Evolutionary conservation across 2,888 invertebrate species (phyloP), one percentile per base, ranked within the genome.

Genomic region (Acanthosepion lycidas): DNA sequence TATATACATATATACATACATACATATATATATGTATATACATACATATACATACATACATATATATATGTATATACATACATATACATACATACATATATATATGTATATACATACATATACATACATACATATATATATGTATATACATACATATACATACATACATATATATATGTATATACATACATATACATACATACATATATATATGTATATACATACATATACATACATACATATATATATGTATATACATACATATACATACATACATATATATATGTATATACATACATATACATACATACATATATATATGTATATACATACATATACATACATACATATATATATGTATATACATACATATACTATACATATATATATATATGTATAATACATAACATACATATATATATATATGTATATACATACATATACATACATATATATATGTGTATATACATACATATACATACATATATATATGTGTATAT

Each of bases 1-100:
- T 5, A 6, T 4, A 33, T 6, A 91, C 4, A 48, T 91, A 48
- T 91, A 33, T 33, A 48, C 33, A 5, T 33, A 48, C 42, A 91
- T 4, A 33, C 0, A 42, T 20, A 33, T 4, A 91, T 20, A 91
- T 42, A 42, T 42, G 2, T 42, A 42, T 42, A 42, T 42, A 42
- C 0, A 2, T 2, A 42, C 42, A 91, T 91, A 91, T 91, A 91
- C 9, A 91, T 91, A 91, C n/a, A 9, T 91, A 91, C 20, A n/a
- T 91, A 91, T 91, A n/a, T 91, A 91, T 91, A 91, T 91, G 20
- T 42, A 91, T 91, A 91, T 91, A 91, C 20, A 91, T 91, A 91
- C 20, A n/a, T 91, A 91, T 18, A 4, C 9, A 91, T 42, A 33
- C 3, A 91, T 42, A 33, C 42, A 91, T 91, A 48, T 23, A 26